These are phyloP conservation scores for Mus caroli DNA, from an alignment of 2,797 vertebrate species.

Conservation along the genomic window DNA sequence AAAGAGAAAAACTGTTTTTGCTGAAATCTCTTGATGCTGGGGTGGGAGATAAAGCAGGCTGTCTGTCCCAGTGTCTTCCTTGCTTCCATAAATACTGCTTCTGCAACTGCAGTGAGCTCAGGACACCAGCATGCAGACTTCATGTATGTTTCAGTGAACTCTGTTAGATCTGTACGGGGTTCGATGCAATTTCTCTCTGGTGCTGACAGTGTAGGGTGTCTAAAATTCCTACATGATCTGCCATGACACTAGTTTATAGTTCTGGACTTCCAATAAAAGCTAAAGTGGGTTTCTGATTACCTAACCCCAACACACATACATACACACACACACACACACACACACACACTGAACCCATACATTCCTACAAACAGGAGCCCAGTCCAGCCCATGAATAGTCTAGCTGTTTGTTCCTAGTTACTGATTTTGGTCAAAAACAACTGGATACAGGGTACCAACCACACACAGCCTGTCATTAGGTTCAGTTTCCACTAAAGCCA, in stretches of 20 bases:
- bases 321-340: neutral
- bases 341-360: fast-evolving
- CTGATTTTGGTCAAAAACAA: neutral
- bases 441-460: fast-evolving
- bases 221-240: fast-evolving
- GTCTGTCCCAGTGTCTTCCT: neutral
- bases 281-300: too few species aligned
- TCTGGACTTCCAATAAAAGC: neutral
- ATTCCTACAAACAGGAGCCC: fast-evolving
- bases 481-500: fast-evolving
- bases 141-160: fast-evolving
- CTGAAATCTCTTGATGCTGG: neutral
- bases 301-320: neutral
- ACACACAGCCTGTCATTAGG: fast-evolving
- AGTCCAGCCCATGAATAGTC: fast-evolving
- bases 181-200: neutral
- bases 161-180: fast-evolving
- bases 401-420: fast-evolving
- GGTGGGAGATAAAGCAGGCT: fast-evolving
- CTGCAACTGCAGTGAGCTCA: neutral
- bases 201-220: fast-evolving
- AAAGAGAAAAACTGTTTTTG: neutral
- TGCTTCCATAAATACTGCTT: neutral
- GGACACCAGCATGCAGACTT: fast-evolving
- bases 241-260: fast-evolving